A percentile compares a stretch with the other conserved stretches of the same genome.
Conservation (phyloP, 2,888 invertebrate genomes). For the Esperia sulphurella region DNA sequence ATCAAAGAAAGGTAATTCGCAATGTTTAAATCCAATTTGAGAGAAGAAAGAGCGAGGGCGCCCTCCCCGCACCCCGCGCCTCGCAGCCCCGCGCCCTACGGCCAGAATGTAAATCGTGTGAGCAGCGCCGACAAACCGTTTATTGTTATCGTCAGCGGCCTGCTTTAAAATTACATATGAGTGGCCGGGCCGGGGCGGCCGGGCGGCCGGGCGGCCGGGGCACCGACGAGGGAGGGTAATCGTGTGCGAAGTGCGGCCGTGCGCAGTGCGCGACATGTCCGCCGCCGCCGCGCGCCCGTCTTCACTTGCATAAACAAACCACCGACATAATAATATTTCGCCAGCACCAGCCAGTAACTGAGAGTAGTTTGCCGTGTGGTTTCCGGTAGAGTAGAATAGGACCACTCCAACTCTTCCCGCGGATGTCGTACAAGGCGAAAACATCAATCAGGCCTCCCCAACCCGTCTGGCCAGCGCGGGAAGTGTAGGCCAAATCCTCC, state of each 20-base stretch:
- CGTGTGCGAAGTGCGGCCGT: conserved; percentile 4
- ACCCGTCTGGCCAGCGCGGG: too few species aligned
- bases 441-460: too few species aligned
- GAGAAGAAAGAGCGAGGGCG: conserved; percentile 27
- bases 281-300: background rate
- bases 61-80: conserved; percentile 23
- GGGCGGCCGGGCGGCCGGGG: background rate
- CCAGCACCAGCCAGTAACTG: too few species aligned
- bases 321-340: too few species aligned
- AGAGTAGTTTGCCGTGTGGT: too few species aligned
- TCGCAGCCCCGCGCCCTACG: conserved; percentile 1
- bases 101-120: conserved; percentile 18
- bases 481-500: too few species aligned
- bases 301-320: too few species aligned
- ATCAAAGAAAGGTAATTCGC: conserved; percentile 73
- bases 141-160: conserved; percentile 19
- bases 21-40: conserved; percentile 73
- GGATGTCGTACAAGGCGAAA: too few species aligned
- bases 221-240: background rate
- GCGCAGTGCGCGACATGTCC: conserved; percentile 3
- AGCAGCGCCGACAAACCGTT: conserved; percentile 14
- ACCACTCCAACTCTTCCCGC: too few species aligned
- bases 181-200: background rate
- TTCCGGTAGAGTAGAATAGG: too few species aligned
- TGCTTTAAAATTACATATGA: background rate